Evolutionary conservation across 2,797 vertebrate species (phyloP), one percentile per base, ranked within the genome.

Genomic region (Sandelia bainsii): DNA sequence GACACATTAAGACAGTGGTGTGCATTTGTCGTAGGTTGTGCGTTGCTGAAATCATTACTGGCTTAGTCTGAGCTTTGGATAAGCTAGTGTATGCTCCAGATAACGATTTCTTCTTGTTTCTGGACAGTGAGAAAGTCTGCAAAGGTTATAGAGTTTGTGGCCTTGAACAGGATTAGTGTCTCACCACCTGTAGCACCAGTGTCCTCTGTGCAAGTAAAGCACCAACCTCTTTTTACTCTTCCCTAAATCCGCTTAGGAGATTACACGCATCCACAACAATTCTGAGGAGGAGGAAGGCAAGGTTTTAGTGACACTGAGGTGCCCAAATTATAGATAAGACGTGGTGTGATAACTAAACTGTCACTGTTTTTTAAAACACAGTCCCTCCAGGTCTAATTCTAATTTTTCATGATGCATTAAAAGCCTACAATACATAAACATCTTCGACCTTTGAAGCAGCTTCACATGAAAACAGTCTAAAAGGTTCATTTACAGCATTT

Each of bases 201-300:
- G 78, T 84, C 84, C 74, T 83, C 78, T 52, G 60, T 69, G 62
- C 64, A 75, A 75, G 64, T 50, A 57, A 72, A 87, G 66, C 71
- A 68, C 32, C 77, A 46, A 64, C 72, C 70, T 84, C 84, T 76
- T 81, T 91, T 82, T 51, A 67, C 67, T 72, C 46, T 19, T 42
- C 52, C 46, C 54, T 29, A 90, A 92, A 89, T 92, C 91, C 50
- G 29, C 74, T 92, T 90, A 92, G 79, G 75, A 89, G 88, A 91
- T 93, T 91, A 93, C 76, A 89, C 23, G 60, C 83, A 83, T 81
- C 80, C 66, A 69, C 81, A 82, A 91, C 75, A 77, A 81, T 85
- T 79, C 69, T 46, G 63, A 88, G 72, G 70, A 61, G 59, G 56
- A 71, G 40, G 29, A 37, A 42, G 29, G 22, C 9, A 1, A 23